Base-by-base conservation (phyloP, 1,140 invertebrate species). In the Metaphire vulgaris region DNA sequence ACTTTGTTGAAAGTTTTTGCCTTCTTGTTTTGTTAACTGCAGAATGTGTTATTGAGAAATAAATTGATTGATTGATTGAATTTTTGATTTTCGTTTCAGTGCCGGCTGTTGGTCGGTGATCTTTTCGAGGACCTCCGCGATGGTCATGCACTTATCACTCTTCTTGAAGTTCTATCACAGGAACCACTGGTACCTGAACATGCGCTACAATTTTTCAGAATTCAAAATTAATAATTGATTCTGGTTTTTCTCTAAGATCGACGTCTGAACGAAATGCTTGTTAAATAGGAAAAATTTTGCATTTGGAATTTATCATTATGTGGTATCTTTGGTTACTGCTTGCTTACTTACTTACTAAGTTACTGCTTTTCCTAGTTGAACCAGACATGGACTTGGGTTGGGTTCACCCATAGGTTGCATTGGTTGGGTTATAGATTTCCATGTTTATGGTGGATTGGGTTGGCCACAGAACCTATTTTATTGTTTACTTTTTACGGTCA, bases 51-150 rank as follows among this genome's bases (percentile, higher is more conserved):
- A n/a, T n/a, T n/a, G n/a, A n/a, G n/a, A n/a, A n/a, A n/a, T n/a
- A n/a, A n/a, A n/a, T n/a, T n/a, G n/a, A n/a, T n/a, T n/a, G n/a
- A n/a, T n/a, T n/a, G n/a, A n/a, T n/a, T n/a, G n/a, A n/a, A n/a
- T n/a, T n/a, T n/a, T n/a, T n/a, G n/a, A n/a, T n/a, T n/a, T n/a
- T n/a, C n/a, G 6, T 56, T 66, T 1, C 68, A 77, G 76, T 41
- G 34, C 15, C 21, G 73, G 26, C 77, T 26, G 66, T 91, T 92
- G 82, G 99, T 99, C 86, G 96, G 98, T 81, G 96, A 95, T 87
- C 98, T 99, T 88, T 97, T 99, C 83, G 96, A 99, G 84, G 97
- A 99, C 87, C 99, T 99, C 90, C 91, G 96, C 83, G 98, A 98
- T 90, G 97, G 97, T 74, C 89, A 99, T 81, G 99, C 98, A 88